Evolutionary conservation across 2,113 vertebrate genomes (phyloP), one percentile per base, ranked within the genome.

Genomic region (Rissa tridactyla): DNA sequence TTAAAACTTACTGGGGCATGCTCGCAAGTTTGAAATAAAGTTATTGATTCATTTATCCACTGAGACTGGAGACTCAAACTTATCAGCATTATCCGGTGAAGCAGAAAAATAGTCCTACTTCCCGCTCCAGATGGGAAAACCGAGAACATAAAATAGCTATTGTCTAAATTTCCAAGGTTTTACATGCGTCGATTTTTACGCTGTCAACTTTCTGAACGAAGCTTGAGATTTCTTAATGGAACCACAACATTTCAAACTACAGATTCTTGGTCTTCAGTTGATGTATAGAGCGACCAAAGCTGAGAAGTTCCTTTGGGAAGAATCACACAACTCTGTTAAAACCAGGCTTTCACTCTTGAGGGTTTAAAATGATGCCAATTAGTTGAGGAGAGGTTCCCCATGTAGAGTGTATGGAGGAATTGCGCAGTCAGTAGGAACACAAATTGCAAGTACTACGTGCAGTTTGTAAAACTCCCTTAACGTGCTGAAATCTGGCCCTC

Each of bases 171-270:
- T 82, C 36, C 47, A 70, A 13, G 25, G 15, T 65, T 82, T 54
- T 47, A 23, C 9, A 42, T 3, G 10, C 1, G 0, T 60, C 1
- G 3, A 11, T 44, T 71, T 76, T 81, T 44, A 38, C 1, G 0
- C 23, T 91, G 23, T 52, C 40, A 88, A 61, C 19, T 72, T 88
- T 69, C 34, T 69, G 58, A 90, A 64, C 9, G 36, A 62, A 54
- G 17, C 66, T 61, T 49, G 66, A 36, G 68, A 19, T 58, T 77
- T 57, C 27, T 65, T 82, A 46, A 61, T 54, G 64, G 46, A 40
- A 34, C 57, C 75, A 49, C 4, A 6, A 68, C 17, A 6, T 76
- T 80, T 73, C 79, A 62, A 66, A 29, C 32, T 79, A 20, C 40
- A 75, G 54, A 44, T 66, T 46, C 64, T 11, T 26, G 18, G 6